Base-by-base conservation (phyloP, 2,888 invertebrate genomes). In the Deladenus siricidicola region DNA sequence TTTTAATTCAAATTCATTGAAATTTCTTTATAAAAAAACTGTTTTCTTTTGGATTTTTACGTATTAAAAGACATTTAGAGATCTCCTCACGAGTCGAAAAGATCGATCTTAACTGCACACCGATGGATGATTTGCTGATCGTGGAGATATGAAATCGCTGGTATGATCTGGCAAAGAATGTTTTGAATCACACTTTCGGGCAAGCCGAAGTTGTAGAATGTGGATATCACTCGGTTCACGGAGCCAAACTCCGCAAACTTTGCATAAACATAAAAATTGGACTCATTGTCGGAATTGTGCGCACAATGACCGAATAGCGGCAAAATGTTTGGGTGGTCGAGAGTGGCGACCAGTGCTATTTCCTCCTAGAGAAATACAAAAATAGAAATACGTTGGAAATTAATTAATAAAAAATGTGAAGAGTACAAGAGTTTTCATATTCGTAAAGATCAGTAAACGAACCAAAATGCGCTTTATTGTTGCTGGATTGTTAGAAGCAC, bases 141-240 rank as follows among this genome's bases (percentile, higher is more conserved):
- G 79, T 92, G 91, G 63, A 92, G 84, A 80, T 92, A 92, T 72
- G 87, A 86, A 48, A 92, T 81, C 0, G 88, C 92, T 53, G 84
- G 83, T 44, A 91, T 81, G 3, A 89, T 85, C 81, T 90, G 90
- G 10, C 44, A 26, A 24, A 52, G 21, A 21, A 62, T 63, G 45
- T 24, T 19, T n/a, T 19, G 21, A 56, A 62, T 63, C n/a, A 55
- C 54, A 29, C 24, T 8, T 29, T 62, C 62, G 17, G 62, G 63
- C 17, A 62, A 26, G n/a, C 62, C 62, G 21, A 55, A 28, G 43
- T 45, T 23, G 30, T 62, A 63, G 23, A 19, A 45, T 8, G 49
- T 19, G 26, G 29, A 44, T 21, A 60, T 34, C 24, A 60, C 0
- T n/a, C 44, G 45, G 17, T 52, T 45, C 1, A 47, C 53, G 1